phyloP scores from a whole-genome alignment of 2,113 vertebrate genomes.

The Petaurus breviceps region DNA sequence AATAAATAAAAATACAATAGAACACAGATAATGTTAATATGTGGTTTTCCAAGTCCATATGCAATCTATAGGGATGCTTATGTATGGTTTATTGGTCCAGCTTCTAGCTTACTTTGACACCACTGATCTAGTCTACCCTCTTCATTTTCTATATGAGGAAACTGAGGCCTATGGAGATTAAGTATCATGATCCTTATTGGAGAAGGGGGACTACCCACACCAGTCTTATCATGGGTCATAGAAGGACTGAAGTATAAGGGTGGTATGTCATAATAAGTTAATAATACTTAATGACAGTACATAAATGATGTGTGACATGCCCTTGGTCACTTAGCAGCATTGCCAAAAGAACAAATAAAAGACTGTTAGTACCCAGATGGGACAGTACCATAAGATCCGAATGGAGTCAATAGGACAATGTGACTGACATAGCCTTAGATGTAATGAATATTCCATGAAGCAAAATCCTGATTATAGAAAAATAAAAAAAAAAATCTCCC shows the following conservation, averaged over 20 bases:
- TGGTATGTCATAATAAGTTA: neutral
- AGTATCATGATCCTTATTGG: neutral
- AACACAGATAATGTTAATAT: neutral
- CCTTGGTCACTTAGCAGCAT: neutral
- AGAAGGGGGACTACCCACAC: neutral
- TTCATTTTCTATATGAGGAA: neutral
- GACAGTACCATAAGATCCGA: neutral
- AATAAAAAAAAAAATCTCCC: neutral
- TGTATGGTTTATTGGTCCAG: neutral
- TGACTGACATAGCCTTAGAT: neutral
- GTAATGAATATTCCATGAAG: neutral
- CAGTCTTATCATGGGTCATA: neutral
- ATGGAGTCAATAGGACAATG: neutral
- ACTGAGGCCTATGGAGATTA: neutral
- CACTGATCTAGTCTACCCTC: neutral
- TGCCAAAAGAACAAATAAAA: neutral
- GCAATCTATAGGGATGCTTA: neutral
- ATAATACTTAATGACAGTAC: neutral
- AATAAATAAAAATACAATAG: neutral
- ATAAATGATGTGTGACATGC: neutral
- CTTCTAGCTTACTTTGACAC: neutral
- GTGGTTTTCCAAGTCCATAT: neutral
- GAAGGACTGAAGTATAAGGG: neutral
- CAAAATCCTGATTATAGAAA: neutral
- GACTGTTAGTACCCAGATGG: neutral